phyloP scores from a whole-genome alignment of 1,140 invertebrate genomes.

The Cyclargus thomasi region DNA sequence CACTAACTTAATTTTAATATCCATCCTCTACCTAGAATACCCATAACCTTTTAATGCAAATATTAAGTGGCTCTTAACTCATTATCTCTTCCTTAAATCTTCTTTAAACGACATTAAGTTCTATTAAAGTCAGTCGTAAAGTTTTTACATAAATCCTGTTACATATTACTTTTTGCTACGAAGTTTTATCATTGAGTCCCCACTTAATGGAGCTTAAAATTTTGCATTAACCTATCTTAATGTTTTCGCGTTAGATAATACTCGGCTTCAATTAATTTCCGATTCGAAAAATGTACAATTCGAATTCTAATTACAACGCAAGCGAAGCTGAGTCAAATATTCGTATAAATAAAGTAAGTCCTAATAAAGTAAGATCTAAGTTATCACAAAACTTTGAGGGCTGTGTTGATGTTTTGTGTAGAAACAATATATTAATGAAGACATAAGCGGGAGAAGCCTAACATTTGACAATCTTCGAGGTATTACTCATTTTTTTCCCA shows the following conservation, averaged over 20 bases:
- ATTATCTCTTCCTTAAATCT: slow-evolving; percentile 3
- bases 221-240: background rate
- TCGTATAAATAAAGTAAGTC: no score
- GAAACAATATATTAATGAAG: no score
- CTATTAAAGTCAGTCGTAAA: background rate
- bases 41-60: background rate
- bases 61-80: background rate
- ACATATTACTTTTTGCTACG: background rate
- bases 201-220: background rate
- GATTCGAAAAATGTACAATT: background rate
- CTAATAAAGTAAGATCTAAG: no score
- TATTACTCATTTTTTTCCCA: no score
- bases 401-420: no score
- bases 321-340: no score
- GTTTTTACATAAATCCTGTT: background rate
- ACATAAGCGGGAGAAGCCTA: no score
- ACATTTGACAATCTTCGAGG: no score
- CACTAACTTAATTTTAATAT: background rate
- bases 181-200: background rate
- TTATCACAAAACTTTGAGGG: no score
- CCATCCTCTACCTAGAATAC: background rate
- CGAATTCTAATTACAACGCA: no score
- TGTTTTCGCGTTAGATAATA: background rate
- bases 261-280: background rate
- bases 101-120: background rate